Base-by-base conservation (phyloP, 2,888 invertebrate species). In the Phorcus lineatus region DNA sequence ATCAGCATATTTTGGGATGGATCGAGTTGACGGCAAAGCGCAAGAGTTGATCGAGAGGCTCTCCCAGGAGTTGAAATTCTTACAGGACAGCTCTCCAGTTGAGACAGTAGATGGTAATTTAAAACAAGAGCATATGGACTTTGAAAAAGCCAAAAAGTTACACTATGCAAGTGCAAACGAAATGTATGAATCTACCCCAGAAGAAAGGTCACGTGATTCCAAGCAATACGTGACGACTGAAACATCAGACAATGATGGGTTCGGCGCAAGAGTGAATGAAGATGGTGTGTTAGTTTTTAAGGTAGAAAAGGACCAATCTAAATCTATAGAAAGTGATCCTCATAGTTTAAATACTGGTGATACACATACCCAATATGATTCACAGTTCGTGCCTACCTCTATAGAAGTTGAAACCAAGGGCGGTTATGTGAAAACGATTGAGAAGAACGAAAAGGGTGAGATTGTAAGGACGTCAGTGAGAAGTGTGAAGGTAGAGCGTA, bases 1-100 rank as follows among this genome's bases (percentile, higher is more conserved):
- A 78, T 80, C 87, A 28, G 89, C 89, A 0, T 89, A 88, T 80
- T 88, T 87, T 81, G 85, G 86, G 52, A 66, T 84, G 40, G 83
- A 83, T 40, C 81, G 78, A 13, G 81, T 87, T 13, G 88, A 88
- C 81, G 74, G 62, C 9, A 66, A 81, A 17, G 82, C 86, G 1
- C 82, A 86, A 52, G 81, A 82, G n/a, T 77, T 86, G 31, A 85
- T 90, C 80, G 81, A 85, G 28, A 82, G 88, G 28, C 79, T 90
- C 55, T 83, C 88, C 11, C 80, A 80, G 54, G 85, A 88, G 52
- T 82, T 90, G 47, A 82, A 85, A 77, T 62, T 62, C n/a, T 28
- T 62, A 24, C 24, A 24, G 13, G 62, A 62, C 28, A 62, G 24
- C 2, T 62, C 62, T 28, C 24, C 62, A 24, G 16, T 28, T 16